Base-by-base conservation (phyloP, 2,888 invertebrate genomes). In the Agonum fuliginosum region DNA sequence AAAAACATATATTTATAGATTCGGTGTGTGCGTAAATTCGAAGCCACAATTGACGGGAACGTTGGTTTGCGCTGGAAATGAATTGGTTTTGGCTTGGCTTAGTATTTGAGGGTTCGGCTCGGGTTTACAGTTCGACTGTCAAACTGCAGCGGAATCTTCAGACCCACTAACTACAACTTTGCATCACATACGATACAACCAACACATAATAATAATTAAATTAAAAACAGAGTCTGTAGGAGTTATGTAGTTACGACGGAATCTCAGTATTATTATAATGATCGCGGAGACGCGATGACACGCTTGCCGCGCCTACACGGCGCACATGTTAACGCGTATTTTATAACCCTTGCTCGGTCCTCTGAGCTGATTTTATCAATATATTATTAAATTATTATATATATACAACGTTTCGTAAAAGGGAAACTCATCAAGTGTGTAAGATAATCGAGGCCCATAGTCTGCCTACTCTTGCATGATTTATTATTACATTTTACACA, bases 401-500 rank as follows among this genome's bases (percentile, higher is more conserved):
- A 74, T 75, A 67, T 75, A 75, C 75, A 75, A 48, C 65, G 75
- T 75, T 75, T 75, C 65, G 67, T 75, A 67, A 73, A 51, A 48
- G 67, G 67, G 51, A 75, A 48, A 65, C 46, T 77, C 58, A 62
- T 77, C 77, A 77, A 78, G 78, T 74, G 79, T 80, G 80, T 80
- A 81, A 81, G 82, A 83, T 82, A 83, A 84, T 84, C 83, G 83
- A 84, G 84, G 85, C 85, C 75, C 86, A 86, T 86, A 86, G 85
- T 85, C 84, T 85, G 86, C 77, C 77, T 77, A 77, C 67, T 75
- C 75, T 86, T 86, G 86, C 86, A 86, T 86, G 84, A 86, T 86
- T 85, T 86, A 86, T 85, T 85, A 86, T 85, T 86, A 86, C 85
- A 86, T 86, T 86, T 86, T 86, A 86, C 86, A 86, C 85, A 85